Conservation (phyloP, 2,113 vertebrate species). For the Ramphastos sulfuratus region DNA sequence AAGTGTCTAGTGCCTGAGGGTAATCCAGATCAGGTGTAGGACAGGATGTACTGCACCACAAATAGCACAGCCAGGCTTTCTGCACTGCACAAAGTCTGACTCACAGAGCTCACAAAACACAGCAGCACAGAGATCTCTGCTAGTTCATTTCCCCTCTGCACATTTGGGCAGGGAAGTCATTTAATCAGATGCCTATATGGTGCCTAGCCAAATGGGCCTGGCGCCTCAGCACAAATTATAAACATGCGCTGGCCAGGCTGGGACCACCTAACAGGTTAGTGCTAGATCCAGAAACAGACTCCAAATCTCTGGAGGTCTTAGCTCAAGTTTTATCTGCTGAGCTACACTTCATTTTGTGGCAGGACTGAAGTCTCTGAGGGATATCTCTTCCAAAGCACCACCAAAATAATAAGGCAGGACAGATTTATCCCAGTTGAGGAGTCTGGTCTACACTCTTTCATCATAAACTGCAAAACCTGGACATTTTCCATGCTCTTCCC, state of each 20-base stretch:
- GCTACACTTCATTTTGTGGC: neutral
- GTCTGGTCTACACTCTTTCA: neutral
- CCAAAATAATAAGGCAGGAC: neutral
- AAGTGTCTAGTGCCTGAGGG: neutral
- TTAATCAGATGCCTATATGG: neutral
- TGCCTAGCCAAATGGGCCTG: neutral
- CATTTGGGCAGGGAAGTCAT: neutral
- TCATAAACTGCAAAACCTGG: slow-evolving; percentile 3
- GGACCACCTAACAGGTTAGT: neutral
- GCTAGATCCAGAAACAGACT: neutral
- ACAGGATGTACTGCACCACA: neutral
- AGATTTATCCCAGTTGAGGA: neutral
- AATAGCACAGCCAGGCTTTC: neutral
- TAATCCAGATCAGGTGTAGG: neutral
- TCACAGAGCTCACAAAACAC: neutral
- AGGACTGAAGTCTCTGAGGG: neutral
- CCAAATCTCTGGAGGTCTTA: neutral
- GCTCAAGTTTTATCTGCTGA: neutral
- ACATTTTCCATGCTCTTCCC: neutral
- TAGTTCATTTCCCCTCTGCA: neutral
- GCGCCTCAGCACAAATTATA: neutral
- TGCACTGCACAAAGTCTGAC: neutral
- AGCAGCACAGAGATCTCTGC: neutral
- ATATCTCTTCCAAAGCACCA: neutral
- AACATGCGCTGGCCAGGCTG: neutral